Percentiles rank a stretch among this genome's conserved stretches.
Evolutionary conservation across 1,140 invertebrate species (phyloP).

Genomic region (Drosophila prosaltans): DNA sequence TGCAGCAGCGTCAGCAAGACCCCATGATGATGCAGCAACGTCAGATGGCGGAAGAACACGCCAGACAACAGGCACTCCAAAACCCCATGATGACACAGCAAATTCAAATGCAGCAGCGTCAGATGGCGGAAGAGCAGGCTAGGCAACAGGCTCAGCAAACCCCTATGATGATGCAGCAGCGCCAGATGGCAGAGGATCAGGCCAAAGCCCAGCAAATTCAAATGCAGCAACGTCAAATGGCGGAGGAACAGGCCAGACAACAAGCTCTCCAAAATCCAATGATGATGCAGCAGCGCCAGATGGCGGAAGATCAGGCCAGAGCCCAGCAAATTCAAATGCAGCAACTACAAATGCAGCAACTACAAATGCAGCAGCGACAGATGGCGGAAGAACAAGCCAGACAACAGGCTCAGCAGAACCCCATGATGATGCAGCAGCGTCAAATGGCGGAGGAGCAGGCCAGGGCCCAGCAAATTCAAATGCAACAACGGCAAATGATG

Average conservation of each 20-base stretch:
- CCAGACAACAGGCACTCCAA: constrained; percentile 20
- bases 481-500: constrained; percentile 25
- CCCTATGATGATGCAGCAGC: constrained; percentile 5
- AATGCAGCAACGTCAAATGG: constrained; percentile 4
- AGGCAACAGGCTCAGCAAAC: background rate
- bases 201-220: constrained; percentile 12
- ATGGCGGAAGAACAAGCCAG: constrained; percentile 4
- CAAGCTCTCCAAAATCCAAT: background rate
- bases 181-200: constrained; percentile 15
- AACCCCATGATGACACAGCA: constrained; percentile 19
- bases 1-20: constrained; percentile 16
- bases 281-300: background rate
- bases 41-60: constrained; percentile 21
- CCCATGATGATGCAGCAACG: constrained; percentile 28
- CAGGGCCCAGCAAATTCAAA: constrained; percentile 13
- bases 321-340: background rate
- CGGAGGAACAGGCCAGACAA: constrained; percentile 10
- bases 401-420: background rate
- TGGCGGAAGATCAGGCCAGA: background rate
- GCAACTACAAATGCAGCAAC: background rate
- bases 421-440: constrained; percentile 19
- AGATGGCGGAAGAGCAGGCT: constrained; percentile 13
- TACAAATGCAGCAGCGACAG: constrained; percentile 13
- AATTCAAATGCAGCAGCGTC: constrained; percentile 24
- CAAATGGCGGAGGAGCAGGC: constrained; percentile 18